Evolutionary conservation across 53 echinoderm and acorn worm species (phyloP).

Genomic region (Pentamera pediparva): DNA sequence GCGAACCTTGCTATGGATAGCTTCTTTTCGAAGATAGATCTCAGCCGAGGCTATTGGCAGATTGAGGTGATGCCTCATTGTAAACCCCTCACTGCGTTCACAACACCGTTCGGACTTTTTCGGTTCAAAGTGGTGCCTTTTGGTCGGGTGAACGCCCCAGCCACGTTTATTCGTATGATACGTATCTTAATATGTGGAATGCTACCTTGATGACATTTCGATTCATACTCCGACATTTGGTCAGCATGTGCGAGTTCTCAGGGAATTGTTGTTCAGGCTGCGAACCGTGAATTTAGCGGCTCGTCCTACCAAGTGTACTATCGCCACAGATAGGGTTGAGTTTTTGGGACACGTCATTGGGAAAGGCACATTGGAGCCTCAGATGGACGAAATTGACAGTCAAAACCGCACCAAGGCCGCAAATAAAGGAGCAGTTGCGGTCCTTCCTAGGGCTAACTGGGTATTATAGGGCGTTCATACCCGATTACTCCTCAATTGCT

Average conservation of each 20-base stretch:
- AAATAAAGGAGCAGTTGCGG: conserved; percentile 30
- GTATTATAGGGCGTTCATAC: conserved; percentile 30
- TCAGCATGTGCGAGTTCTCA: neutral
- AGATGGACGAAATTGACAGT: neutral
- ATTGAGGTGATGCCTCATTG: conserved; percentile 3
- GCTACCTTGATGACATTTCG: neutral
- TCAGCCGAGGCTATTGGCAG: conserved; percentile 47
- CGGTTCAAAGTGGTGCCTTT: conserved; percentile 41
- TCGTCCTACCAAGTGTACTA: conserved; percentile 9
- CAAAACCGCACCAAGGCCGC: conserved; percentile 6
- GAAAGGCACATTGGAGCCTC: neutral
- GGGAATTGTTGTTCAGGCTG: neutral
- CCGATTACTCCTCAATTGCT: conserved; percentile 30
- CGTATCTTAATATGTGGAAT: neutral
- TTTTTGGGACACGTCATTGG: conserved; percentile 6
- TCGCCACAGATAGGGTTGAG: neutral
- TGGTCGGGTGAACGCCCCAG: too few relatives aligned
- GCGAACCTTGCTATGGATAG: conserved; percentile 16
- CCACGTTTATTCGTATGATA: too few relatives aligned
- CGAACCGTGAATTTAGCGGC: neutral
- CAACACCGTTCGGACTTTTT: conserved; percentile 31
- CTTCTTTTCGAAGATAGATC: conserved; percentile 39
- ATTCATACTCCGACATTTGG: neutral
- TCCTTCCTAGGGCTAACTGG: conserved; percentile 31
- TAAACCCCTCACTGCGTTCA: conserved; percentile 28